These are phyloP conservation scores for Miichthys miiuy DNA, from an alignment of 2,797 vertebrate species.

Conservation along the genomic window DNA sequence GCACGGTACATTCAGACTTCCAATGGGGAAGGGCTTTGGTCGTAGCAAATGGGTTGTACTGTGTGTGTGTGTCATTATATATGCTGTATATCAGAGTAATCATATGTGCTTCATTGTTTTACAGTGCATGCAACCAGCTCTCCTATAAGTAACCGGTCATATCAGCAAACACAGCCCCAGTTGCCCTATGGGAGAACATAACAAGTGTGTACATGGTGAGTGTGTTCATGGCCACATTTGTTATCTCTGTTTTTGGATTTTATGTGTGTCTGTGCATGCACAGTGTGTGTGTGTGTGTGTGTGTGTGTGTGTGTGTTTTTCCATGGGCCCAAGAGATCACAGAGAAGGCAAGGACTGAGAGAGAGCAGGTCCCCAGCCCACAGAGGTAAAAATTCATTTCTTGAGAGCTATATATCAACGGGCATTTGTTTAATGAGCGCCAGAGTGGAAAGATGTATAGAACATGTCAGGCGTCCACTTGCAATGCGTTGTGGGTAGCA, in stretches of 20 bases:
- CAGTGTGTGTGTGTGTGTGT: constrained; percentile 29
- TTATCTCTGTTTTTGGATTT: constrained; percentile 67
- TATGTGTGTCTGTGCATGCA: constrained; percentile 38
- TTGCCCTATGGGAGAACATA: constrained; percentile 58
- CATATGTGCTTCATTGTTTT: constrained; percentile 67
- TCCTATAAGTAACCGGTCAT: constrained; percentile 54
- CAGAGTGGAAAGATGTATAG: constrained; percentile 94
- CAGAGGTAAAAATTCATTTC: constrained; percentile 90
- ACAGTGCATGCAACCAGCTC: constrained; percentile 40
- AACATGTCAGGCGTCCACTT: constrained; percentile 93
- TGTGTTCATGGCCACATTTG: constrained; percentile 63
- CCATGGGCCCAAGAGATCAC: constrained; percentile 79
- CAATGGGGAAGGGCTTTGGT: constrained; percentile 26
- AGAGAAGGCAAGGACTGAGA: constrained; percentile 48
- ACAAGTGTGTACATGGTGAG: constrained; percentile 56
- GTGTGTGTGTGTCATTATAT: constrained; percentile 32
- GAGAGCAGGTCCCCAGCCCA: constrained; percentile 69
- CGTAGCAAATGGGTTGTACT: constrained; percentile 27
- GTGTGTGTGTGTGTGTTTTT: constrained; percentile 64
- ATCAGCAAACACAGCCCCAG: constrained; percentile 65
- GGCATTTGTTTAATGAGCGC: constrained; percentile 95
- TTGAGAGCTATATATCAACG: constrained; percentile 90
- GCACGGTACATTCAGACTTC: constrained; percentile 29
- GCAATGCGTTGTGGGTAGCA: constrained; percentile 90
- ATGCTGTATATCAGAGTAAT: constrained; percentile 55